A percentile compares a stretch with the other conserved stretches of the same genome.
These are phyloP conservation scores for Cosmopolites sordidus DNA, from an alignment of 2,888 invertebrate species.

Conservation along the genomic window DNA sequence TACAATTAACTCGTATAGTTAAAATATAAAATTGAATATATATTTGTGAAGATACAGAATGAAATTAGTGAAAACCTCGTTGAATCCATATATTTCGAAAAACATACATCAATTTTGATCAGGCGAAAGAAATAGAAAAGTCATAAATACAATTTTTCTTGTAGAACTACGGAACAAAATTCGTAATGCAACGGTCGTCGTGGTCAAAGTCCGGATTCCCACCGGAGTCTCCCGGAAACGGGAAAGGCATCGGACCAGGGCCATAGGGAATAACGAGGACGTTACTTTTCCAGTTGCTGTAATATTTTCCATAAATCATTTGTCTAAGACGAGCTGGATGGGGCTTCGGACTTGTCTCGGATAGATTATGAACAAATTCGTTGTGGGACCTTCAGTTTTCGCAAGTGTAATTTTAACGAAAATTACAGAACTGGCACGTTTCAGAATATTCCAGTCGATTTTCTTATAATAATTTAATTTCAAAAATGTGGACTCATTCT, in stretches of 20 bases:
- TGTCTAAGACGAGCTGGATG: slow-evolving; percentile 8
- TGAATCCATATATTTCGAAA: background rate
- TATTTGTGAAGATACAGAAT: too few relatives aligned
- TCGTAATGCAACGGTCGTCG: slow-evolving; percentile 25
- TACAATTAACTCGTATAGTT: too few relatives aligned
- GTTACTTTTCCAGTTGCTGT: slow-evolving; percentile 33
- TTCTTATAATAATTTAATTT: too few relatives aligned
- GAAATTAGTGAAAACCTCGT: too few relatives aligned
- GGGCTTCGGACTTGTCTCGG: slow-evolving; percentile 10
- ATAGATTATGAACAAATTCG: slow-evolving; percentile 26
- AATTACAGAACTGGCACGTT: background rate
- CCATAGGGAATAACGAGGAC: slow-evolving; percentile 21
- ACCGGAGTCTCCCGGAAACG: slow-evolving; percentile 22
- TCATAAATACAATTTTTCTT: slow-evolving; percentile 9
- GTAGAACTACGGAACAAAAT: slow-evolving; percentile 21
- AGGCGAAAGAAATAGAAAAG: background rate
- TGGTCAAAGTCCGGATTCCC: slow-evolving; percentile 26
- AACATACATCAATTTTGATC: background rate
- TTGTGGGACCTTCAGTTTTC: background rate
- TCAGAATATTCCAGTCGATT: too few relatives aligned
- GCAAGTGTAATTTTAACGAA: too few relatives aligned
- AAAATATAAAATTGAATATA: too few relatives aligned
- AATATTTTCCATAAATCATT: slow-evolving; percentile 53
- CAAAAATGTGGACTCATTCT: too few relatives aligned
- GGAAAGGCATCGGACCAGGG: slow-evolving; percentile 24